Evolutionary conservation across 2,797 vertebrate species (phyloP), one percentile per base, ranked within the genome.

Genomic region (Sebastes steindachneri): DNA sequence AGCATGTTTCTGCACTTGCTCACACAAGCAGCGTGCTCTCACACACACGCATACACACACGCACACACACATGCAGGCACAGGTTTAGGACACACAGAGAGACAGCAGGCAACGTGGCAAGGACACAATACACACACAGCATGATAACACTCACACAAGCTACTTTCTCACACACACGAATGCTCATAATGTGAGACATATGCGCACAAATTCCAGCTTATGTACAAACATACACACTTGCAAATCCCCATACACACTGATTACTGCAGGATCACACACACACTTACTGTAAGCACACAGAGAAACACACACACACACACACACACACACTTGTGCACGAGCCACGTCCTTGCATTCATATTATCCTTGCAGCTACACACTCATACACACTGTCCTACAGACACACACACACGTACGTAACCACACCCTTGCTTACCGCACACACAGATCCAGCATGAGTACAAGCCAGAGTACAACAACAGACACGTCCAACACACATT

Each of bases 101-200:
- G 83, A 79, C 85, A 92, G 89, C 84, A 86, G 85, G 90, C 78
- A 70, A 79, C 14, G 70, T 89, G 89, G 86, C 85, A 88, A 85
- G 87, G 81, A 88, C 35, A 65, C 59, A 82, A 80, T 59, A 74
- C 41, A 68, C 73, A 84, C 79, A 17, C 89, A 87, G 86, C 84
- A 59, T 25, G 88, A 87, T 77, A 57, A 28, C 71, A 60, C 82
- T 77, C 69, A 83, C 77, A 26, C 63, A 57, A 53, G 48, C 48
- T n/a, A 53, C 48, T 53, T 53, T 53, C 25, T 41, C 68, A 84
- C 78, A 60, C 60, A 33, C 69, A 55, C 79, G 58, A 35, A 78
- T 10, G 9, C 75, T 57, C n/a, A 45, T 37, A 70, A 70, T 15
- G 5, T 37, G 48, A 79, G 51, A 58, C 65, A 78, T 57, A 63